A percentile compares a stretch with the other conserved stretches of the same genome.
These are phyloP conservation scores for Gymnosoma rotundatum DNA, from an alignment of 2,888 invertebrate genomes.

Conservation along the genomic window DNA sequence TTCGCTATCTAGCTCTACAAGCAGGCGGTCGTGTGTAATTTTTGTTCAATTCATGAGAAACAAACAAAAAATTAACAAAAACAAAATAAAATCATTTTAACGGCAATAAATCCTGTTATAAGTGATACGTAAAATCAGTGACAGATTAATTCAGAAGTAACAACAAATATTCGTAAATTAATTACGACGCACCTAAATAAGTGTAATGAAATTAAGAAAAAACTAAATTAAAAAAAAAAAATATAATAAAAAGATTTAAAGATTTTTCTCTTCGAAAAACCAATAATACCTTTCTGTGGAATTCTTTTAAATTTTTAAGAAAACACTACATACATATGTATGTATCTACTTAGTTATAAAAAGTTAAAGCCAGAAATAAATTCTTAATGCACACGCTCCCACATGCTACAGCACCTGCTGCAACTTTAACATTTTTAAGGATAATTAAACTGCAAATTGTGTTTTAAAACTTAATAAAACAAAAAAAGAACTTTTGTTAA, in stretches of 20 bases:
- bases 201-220: constrained; percentile 8
- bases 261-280: constrained; percentile 3
- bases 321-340: no score
- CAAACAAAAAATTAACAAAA: constrained; percentile 11
- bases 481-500: constrained; percentile 31
- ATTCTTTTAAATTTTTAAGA: neutral
- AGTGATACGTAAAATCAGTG: constrained; percentile 48
- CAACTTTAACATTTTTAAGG: constrained; percentile 74
- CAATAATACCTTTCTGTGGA: neutral
- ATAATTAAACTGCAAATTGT: constrained; percentile 80
- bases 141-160: constrained; percentile 32
- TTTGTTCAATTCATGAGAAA: constrained; percentile 27
- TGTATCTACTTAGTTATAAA: no score
- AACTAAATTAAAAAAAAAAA: neutral
- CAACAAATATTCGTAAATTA: constrained; percentile 35
- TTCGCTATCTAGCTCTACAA: constrained; percentile 77
- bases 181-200: constrained; percentile 32
- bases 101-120: constrained; percentile 59
- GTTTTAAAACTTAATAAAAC: constrained; percentile 36
- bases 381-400: neutral
- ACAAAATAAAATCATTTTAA: constrained; percentile 31
- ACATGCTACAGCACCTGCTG: constrained; percentile 37
- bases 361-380: no score
- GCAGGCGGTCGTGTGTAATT: constrained; percentile 59
- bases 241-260: no score